phyloP scores from a whole-genome alignment of 2,888 invertebrate species.

The Parnassius smintheus region DNA sequence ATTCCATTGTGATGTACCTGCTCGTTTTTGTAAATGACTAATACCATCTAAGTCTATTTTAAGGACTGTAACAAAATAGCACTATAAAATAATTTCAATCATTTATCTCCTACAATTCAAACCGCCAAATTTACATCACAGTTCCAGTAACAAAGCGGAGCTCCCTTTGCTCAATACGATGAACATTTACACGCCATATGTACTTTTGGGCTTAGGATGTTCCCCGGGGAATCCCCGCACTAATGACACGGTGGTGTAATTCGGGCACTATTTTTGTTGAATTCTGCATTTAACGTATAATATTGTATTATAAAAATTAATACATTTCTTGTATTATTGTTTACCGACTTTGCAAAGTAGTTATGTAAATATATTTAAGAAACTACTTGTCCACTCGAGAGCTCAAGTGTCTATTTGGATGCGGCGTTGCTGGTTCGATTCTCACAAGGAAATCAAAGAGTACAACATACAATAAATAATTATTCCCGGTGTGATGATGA shows the following conservation, averaged over 20 bases:
- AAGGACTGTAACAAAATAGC: no score
- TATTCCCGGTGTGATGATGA: no score
- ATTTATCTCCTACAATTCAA: not conserved
- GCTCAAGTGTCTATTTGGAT: no score
- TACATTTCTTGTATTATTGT: not conserved
- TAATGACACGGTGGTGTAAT: slow-evolving; percentile 50
- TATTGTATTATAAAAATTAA: not conserved
- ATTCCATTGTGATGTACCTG: no score
- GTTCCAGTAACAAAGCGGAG: slow-evolving; percentile 32
- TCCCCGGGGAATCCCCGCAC: slow-evolving; percentile 56
- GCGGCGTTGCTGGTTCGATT: no score
- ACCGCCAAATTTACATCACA: slow-evolving; percentile 4
- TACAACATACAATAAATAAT: no score
- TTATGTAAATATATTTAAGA: no score
- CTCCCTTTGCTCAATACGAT: slow-evolving; percentile 62
- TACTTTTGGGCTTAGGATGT: slow-evolving; percentile 61
- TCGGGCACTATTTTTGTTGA: slow-evolving; percentile 27
- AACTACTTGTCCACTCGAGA: no score
- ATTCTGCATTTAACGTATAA: slow-evolving; percentile 5
- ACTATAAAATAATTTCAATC: not conserved
- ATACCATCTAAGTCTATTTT: no score
- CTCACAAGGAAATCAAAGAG: no score
- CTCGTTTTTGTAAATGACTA: no score
- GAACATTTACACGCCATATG: slow-evolving; percentile 79
- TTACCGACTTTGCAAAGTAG: not conserved